Evolutionary conservation across 1,140 invertebrate species (phyloP).

Genomic region (Belonocnema kinseyi): DNA sequence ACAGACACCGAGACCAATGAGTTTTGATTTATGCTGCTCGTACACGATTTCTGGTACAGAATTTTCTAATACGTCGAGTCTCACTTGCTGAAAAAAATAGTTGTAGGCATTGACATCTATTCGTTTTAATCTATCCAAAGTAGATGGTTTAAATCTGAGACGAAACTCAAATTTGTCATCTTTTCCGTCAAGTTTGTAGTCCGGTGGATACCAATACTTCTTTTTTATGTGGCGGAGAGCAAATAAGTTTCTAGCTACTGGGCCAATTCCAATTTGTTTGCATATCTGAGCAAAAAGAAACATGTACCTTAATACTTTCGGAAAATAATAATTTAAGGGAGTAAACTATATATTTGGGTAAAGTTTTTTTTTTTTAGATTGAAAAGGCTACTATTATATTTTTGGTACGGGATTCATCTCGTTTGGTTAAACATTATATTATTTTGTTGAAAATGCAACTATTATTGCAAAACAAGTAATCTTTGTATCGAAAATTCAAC

Average conservation of each 20-base stretch:
- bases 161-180: conserved; percentile 82
- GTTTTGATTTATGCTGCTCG: conserved; percentile 83
- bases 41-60: conserved; percentile 86
- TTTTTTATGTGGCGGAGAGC: conserved; percentile 79
- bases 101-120: conserved; percentile 86
- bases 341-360: not conserved
- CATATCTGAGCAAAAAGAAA: conserved; percentile 75
- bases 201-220: conserved; percentile 80
- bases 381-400: too few relatives aligned
- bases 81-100: conserved; percentile 90
- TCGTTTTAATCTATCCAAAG: conserved; percentile 79
- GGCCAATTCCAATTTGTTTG: conserved; percentile 82
- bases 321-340: conserved; percentile 13
- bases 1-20: conserved; percentile 87
- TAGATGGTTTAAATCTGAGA: conserved; percentile 85
- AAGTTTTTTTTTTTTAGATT: too few relatives aligned
- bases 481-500: not conserved
- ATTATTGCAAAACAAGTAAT: conserved; percentile 6
- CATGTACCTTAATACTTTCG: conserved; percentile 19
- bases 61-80: conserved; percentile 86
- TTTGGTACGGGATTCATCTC: too few relatives aligned
- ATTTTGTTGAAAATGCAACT: too few relatives aligned
- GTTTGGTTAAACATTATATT: too few relatives aligned
- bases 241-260: conserved; percentile 86
- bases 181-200: conserved; percentile 74